A percentile compares a stretch with the other conserved stretches of the same genome.
phyloP scores from a whole-genome alignment of 2,113 vertebrate genomes.

The Hymenochirus boettgeri region DNA sequence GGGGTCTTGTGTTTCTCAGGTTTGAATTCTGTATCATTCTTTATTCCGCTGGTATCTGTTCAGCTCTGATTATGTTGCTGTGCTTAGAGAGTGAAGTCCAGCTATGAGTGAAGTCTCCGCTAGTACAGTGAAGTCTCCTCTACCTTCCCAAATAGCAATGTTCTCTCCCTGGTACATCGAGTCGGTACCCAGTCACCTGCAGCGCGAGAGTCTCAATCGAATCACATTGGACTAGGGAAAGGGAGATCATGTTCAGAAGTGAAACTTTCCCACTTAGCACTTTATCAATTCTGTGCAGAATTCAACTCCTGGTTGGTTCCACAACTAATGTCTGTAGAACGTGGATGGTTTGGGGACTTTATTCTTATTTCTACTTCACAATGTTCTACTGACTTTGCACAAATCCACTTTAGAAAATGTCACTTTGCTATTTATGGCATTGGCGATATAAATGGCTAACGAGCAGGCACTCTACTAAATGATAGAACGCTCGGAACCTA shows the following conservation, averaged over 20 bases:
- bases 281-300: constrained; percentile 1
- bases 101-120: too few species aligned
- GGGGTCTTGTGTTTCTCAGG: too few species aligned
- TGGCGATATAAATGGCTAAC: too few species aligned
- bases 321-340: too few species aligned
- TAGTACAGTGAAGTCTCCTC: constrained; percentile 6
- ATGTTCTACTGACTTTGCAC: too few species aligned
- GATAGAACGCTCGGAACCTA: too few species aligned
- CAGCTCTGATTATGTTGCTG: constrained; percentile 19
- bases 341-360: too few species aligned
- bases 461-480: too few species aligned
- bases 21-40: constrained; percentile 23
- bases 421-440: too few species aligned
- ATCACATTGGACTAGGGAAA: neutral
- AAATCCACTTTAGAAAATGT: too few species aligned
- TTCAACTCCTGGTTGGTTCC: constrained; percentile 7
- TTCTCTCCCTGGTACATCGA: constrained; percentile 19
- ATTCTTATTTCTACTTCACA: too few species aligned
- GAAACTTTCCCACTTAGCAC: constrained; percentile 2
- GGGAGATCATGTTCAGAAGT: constrained; percentile 8
- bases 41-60: constrained; percentile 40
- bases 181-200: constrained; percentile 31
- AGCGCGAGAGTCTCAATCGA: neutral
- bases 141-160: neutral
- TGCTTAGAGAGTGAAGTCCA: too few species aligned